Conservation (phyloP, 1,140 invertebrate genomes). For the Leptinotarsa defecta region DNA sequence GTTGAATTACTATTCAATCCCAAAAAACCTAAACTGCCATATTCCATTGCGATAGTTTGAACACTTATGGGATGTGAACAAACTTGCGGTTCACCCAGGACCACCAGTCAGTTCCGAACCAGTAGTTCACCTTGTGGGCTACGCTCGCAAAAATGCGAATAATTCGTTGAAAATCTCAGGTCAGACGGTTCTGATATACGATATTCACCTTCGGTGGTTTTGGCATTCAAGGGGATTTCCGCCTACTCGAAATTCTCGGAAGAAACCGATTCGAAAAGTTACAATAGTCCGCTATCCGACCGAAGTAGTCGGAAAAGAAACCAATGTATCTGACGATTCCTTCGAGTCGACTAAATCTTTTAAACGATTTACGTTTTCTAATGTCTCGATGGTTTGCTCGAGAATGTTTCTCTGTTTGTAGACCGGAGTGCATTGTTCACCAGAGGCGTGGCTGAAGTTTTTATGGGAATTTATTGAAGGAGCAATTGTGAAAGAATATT, state of each 20-base stretch:
- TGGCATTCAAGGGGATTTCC: background rate
- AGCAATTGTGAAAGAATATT: no score
- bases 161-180: no score
- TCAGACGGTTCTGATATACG: background rate
- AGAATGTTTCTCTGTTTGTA: conserved; percentile 3
- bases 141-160: no score
- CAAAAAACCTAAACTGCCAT: no score
- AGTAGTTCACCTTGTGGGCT: no score
- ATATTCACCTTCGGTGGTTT: conserved; percentile 1
- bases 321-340: background rate
- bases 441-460: conserved; percentile 4
- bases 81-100: no score
- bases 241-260: background rate
- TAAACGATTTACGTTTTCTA: conserved; percentile 1
- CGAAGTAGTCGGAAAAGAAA: background rate
- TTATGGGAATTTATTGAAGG: background rate
- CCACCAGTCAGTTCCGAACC: no score
- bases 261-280: background rate
- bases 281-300: background rate
- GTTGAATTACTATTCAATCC: no score
- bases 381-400: background rate
- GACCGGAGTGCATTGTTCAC: background rate
- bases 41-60: no score
- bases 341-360: conserved; percentile 3
- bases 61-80: no score